Conservation (phyloP, 2,113 vertebrate species). For the Mustela lutreola region DNA sequence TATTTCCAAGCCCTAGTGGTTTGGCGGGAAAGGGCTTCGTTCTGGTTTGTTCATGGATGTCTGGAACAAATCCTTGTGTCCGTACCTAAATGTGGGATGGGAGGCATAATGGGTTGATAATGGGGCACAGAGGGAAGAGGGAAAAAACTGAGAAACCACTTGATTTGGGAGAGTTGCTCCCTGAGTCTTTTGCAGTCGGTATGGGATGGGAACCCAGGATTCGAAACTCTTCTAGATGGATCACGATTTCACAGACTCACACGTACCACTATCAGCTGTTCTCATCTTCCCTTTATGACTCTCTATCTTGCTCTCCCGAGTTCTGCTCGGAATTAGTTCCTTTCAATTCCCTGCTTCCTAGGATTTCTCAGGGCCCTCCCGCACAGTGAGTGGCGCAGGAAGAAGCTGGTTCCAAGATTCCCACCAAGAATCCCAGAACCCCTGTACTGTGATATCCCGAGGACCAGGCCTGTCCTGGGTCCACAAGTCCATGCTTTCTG, state of each 20-base stretch:
- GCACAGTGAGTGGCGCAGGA: background rate
- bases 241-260: background rate
- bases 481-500: background rate
- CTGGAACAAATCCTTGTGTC: constrained; percentile 64
- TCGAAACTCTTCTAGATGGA: background rate
- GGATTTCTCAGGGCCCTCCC: background rate
- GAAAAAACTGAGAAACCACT: background rate
- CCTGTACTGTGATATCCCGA: background rate
- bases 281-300: background rate
- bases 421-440: background rate
- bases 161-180: background rate
- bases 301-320: background rate
- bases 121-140: background rate
- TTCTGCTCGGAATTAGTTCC: background rate
- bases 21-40: constrained; percentile 75
- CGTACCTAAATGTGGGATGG: constrained; percentile 13
- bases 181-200: background rate
- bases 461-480: background rate
- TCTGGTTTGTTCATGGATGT: constrained; percentile 54
- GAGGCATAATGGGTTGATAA: background rate
- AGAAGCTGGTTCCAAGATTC: background rate
- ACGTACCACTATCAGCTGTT: background rate
- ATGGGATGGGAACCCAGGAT: background rate
- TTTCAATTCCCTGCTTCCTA: background rate
- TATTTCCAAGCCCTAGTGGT: background rate